Evolutionary conservation across 2,113 vertebrate species (phyloP), one percentile per base, ranked within the genome.

Genomic region (Oenanthe melanoleuca): DNA sequence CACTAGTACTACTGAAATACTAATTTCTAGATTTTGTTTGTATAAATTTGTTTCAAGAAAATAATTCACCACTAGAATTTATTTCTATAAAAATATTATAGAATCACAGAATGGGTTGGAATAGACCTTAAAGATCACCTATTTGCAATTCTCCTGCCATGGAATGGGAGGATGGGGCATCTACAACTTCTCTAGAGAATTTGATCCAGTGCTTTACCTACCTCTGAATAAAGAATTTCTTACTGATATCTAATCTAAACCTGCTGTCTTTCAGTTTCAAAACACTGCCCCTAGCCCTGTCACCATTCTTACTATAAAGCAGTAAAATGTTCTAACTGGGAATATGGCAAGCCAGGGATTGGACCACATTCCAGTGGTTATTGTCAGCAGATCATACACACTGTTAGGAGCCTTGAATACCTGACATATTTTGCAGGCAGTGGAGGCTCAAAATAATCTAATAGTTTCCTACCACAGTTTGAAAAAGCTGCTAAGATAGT

Each of bases 251-350:
- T 66, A 59, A 67, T 52, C 28, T 59, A 88, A 81, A 66, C 12
- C 52, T 52, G 7, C 6, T 73, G 37, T 37, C 33, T 44, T 74
- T 73, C 44, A 24, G 19, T 65, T 73, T 66, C 42, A 38, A 73
- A 59, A 33, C 19, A 45, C 12, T 66, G 33, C 2, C 38, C 38
- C 16, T 16, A 13, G 8, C 59, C 37, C 31, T 59, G 22, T 80
- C 23, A 22, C 9, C 20, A 16, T 0, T 0, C 10, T 47, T 53
- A 17, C 3, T 21, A 14, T 4, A 38, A 64, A 44, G 16, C 20
- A 33, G 4, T 5, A 73, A 69, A 53, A 13, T 9, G 20, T 67
- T 80, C 29, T 50, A 14, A 16, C 2, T 52, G 23, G 7, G 26
- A 72, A 81, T 23, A 47, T 37, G 49, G 12, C 10, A 80, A 74